Evolutionary conservation across 2,888 invertebrate genomes (phyloP).

Genomic region (Unio pictorum): DNA sequence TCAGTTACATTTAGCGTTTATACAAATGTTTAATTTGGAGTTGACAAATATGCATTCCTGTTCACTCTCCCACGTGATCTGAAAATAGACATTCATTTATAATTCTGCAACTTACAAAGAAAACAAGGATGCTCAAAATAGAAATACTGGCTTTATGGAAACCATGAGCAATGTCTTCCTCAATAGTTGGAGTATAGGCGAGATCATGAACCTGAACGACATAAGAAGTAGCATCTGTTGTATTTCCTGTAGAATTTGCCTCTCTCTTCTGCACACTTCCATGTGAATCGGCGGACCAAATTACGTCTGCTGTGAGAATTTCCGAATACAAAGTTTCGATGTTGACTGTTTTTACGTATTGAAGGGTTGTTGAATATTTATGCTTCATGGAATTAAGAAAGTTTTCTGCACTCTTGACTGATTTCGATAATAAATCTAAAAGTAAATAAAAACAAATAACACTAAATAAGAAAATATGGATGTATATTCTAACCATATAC

Average conservation of each 20-base stretch:
- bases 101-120: constrained; percentile 32
- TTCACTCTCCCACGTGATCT: background rate
- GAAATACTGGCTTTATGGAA: constrained; percentile 56
- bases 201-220: constrained; percentile 2
- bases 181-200: constrained; percentile 27
- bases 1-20: too few relatives aligned
- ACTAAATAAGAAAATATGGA: background rate
- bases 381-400: constrained; percentile 33
- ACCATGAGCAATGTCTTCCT: constrained; percentile 51
- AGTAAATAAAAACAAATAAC: constrained; percentile 3
- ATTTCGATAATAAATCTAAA: constrained; percentile 33
- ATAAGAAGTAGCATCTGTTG: background rate
- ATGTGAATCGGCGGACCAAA: constrained; percentile 14
- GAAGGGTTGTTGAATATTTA: constrained; percentile 26
- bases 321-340: constrained; percentile 24
- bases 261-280: constrained; percentile 6
- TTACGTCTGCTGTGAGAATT: constrained; percentile 20
- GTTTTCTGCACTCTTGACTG: constrained; percentile 19
- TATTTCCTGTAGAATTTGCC: background rate
- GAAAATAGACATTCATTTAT: constrained; percentile 4
- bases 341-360: constrained; percentile 11
- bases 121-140: constrained; percentile 51
- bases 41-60: too few relatives aligned
- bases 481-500: background rate
- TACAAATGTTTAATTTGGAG: too few relatives aligned